Evolutionary conservation across 2,113 vertebrate species (phyloP), one percentile per base, ranked within the genome.

Genomic region (Astatoreochromis straeleni): DNA sequence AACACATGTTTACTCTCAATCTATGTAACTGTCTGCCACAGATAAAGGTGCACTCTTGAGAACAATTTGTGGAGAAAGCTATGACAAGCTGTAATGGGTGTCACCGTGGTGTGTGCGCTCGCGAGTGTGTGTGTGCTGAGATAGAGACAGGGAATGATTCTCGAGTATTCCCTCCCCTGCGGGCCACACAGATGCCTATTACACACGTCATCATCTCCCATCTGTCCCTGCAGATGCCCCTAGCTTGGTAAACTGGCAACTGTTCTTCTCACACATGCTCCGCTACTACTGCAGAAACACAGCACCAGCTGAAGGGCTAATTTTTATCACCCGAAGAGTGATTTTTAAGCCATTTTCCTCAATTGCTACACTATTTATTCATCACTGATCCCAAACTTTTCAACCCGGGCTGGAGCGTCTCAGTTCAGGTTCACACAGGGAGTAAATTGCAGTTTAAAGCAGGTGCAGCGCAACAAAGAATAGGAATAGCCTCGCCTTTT

Each of bases 181-280:
- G 91, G 93, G 88, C 89, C 90, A 84, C 91, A 93, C 92, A 95
- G 94, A 93, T 92, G 95, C 90, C 90, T 93, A 95, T 94, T 94
- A 95, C 94, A 94, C 93, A 90, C 82, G 93, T 95, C 93, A 95
- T 95, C 93, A 96, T 93, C 91, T 90, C 92, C 94, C 95, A 96
- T 96, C 95, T 96, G 96, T 95, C 89, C 91, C 90, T 82, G 93
- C 96, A 96, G 95, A 95, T 96, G 95, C 93, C 93, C 88, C 84
- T 95, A 51, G 93, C 92, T 92, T 93, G 94, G 92, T 89, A 93
- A 94, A 94, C 89, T 94, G 93, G 92, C 91, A 92, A 90, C 84
- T 92, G 57, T 65, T 91, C 79, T 83, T 78, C 84, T 83, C 51
- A 75, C 75, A 87, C 86, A 89, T 88, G 81, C 87, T 58, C 80